Percentiles rank a stretch among this genome's conserved stretches.
These are phyloP conservation scores for Encarsia formosa DNA, from an alignment of 2,888 invertebrate species.

Conservation along the genomic window DNA sequence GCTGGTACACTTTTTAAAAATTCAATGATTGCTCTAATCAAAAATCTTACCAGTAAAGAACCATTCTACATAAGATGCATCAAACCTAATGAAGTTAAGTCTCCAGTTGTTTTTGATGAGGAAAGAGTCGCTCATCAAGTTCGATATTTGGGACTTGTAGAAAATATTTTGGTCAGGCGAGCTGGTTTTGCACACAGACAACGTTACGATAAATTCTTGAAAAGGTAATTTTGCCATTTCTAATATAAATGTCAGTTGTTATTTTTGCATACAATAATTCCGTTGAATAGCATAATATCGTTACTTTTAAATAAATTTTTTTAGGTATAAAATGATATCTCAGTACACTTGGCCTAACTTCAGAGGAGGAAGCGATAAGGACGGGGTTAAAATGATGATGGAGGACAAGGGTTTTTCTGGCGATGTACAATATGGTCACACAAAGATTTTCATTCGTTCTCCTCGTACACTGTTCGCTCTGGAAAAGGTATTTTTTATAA, in stretches of 20 bases:
- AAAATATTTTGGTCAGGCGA: constrained; percentile 91
- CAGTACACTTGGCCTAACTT: constrained; percentile 97
- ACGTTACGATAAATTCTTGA: constrained; percentile 87
- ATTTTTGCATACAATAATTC: not conserved
- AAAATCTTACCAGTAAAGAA: constrained; percentile 85
- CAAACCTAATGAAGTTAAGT: constrained; percentile 94
- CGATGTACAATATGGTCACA: constrained; percentile 92
- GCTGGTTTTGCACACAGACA: constrained; percentile 97
- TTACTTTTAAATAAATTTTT: constrained; percentile 23
- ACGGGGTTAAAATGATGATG: constrained; percentile 81
- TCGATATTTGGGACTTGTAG: constrained; percentile 85
- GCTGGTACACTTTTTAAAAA: constrained; percentile 93
- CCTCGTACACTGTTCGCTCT: constrained; percentile 87
- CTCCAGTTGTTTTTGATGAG: constrained; percentile 79
- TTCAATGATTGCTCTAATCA: constrained; percentile 87
- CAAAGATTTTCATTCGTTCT: constrained; percentile 92
- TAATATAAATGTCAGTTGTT: constrained; percentile 1
- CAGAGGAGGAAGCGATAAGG: constrained; percentile 69
- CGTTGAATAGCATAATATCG: too few species aligned
- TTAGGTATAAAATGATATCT: constrained; percentile 93
- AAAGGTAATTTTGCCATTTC: constrained; percentile 57
- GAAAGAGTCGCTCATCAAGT: constrained; percentile 74
- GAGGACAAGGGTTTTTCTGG: constrained; percentile 70
- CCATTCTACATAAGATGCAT: constrained; percentile 97
- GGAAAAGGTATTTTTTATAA: constrained; percentile 67